Percentiles rank a stretch among this genome's conserved stretches.
Conservation (phyloP, 2,888 invertebrate species). For the Drosophila anomalata region DNA sequence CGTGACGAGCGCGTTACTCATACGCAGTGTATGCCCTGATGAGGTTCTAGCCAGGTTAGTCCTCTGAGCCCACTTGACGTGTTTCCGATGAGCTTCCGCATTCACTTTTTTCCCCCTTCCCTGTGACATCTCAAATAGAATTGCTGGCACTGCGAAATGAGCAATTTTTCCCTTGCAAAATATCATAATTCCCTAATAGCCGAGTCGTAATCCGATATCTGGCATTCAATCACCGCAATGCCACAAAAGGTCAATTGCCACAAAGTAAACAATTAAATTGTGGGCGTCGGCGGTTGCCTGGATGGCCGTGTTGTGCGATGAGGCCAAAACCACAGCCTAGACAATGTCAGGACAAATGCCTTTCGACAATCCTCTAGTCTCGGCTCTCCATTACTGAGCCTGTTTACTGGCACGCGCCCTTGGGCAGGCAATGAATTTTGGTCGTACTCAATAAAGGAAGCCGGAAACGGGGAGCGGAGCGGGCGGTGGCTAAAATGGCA, state of each 20-base stretch:
- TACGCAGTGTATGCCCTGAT: conserved; percentile 48
- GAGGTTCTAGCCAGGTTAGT: conserved; percentile 45
- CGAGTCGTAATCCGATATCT: conserved; percentile 40
- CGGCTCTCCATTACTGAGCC: conserved; percentile 37
- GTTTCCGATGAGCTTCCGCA: conserved; percentile 45
- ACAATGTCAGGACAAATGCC: conserved; percentile 31
- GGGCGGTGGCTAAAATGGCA: conserved; percentile 64
- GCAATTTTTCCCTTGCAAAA: conserved; percentile 31
- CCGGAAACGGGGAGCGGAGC: conserved; percentile 23
- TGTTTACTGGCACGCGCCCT: conserved; percentile 58
- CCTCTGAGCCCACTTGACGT: conserved; percentile 50
- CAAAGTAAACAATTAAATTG: conserved; percentile 77
- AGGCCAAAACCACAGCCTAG: conserved; percentile 34
- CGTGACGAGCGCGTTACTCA: conserved; percentile 33
- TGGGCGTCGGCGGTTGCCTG: conserved; percentile 20
- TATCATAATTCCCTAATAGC: conserved; percentile 55
- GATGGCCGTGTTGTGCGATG: background rate
- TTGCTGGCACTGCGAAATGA: conserved; percentile 6
- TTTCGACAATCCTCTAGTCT: conserved; percentile 38
- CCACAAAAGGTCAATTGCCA: conserved; percentile 66
- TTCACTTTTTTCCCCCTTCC: conserved; percentile 4
- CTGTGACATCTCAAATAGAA: background rate
- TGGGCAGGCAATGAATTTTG: conserved; percentile 60
- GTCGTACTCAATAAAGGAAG: conserved; percentile 65
- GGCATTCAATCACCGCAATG: conserved; percentile 60